Evolutionary conservation across 2,797 vertebrate genomes (phyloP), one percentile per base, ranked within the genome.

Genomic region (Gallinago stenura): DNA sequence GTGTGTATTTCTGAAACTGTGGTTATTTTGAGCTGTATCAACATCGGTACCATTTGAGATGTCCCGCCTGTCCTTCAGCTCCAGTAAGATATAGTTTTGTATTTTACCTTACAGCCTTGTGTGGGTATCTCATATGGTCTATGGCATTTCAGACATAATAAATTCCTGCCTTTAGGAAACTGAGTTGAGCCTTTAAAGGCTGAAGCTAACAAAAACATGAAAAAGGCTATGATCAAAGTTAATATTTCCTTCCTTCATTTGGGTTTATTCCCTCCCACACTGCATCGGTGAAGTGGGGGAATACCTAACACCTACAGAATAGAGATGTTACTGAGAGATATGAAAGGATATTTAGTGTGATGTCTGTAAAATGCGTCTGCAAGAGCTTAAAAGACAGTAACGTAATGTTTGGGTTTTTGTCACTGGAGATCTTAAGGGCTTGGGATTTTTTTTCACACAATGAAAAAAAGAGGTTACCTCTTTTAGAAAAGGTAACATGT

Each of bases 381-480:
- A 80, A 60, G 35, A 93, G 70, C 51, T 93, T 91, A 73, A 90
- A 89, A 69, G 45, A n/a, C 22, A 86, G 43, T 35, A 85, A 43
- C 20, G 5, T 86, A 69, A 87, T 28, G 9, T 78, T 78, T 65
- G 16, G 15, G 10, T 46, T 89, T 90, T 66, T 80, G 26, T 69
- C 1, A 0, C 12, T 69, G 26, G 4, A 3, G 25, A 7, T 81
- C n/a, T 85, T 53, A 62, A 9, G 11, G 15, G 4, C 4, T 89
- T 33, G 9, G 3, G 11, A 30, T 58, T 62, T 75, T 65, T 83
- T 68, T 84, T 15, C 19, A 64, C 7, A 24, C 2, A 22, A 10
- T 79, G 30, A 81, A 83, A 90, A 90, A 69, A 73, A 51, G 10
- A 10, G 0, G 12, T 75, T 90, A 37, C 10, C 60, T 58, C 17